Conservation (phyloP, 1,140 invertebrate genomes). For the Arctopsyche grandis region DNA sequence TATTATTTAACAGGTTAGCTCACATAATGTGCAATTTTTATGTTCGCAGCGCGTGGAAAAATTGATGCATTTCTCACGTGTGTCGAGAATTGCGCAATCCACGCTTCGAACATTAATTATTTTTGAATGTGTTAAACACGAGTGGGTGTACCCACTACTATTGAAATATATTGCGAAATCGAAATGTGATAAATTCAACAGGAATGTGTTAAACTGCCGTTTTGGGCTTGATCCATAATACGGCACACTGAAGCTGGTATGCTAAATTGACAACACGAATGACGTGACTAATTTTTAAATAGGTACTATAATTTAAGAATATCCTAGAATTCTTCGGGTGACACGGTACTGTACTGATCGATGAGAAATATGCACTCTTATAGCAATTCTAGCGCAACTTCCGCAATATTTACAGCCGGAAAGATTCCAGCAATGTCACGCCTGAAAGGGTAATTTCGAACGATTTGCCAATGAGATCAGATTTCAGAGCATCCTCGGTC, state of each 20-base stretch:
- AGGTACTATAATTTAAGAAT: no score
- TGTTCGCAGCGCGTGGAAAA: neutral
- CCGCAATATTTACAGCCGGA: no score
- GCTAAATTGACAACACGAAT: no score
- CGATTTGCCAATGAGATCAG: no score
- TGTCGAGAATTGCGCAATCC: neutral
- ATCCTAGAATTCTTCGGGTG: no score
- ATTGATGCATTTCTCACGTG: neutral
- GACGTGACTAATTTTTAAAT: no score
- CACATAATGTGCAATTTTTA: neutral
- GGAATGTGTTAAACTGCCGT: slow-evolving; percentile 1
- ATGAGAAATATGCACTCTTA: no score
- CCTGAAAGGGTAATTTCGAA: no score
- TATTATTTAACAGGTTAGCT: neutral
- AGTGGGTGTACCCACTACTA: neutral
- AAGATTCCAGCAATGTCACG: no score
- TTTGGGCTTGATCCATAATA: slow-evolving; percentile 6
- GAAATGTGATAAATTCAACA: slow-evolving; percentile 25
- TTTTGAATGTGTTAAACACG: neutral
- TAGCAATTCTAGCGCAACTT: no score
- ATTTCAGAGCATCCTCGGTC: no score
- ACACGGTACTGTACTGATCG: no score
- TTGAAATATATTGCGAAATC: slow-evolving; percentile 21
- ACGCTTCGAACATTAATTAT: neutral
- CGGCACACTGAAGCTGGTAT: neutral